Percentiles rank a stretch among this genome's conserved stretches.
phyloP scores from a whole-genome alignment of 2,113 vertebrate genomes.

The Podarcis raffonei region DNA sequence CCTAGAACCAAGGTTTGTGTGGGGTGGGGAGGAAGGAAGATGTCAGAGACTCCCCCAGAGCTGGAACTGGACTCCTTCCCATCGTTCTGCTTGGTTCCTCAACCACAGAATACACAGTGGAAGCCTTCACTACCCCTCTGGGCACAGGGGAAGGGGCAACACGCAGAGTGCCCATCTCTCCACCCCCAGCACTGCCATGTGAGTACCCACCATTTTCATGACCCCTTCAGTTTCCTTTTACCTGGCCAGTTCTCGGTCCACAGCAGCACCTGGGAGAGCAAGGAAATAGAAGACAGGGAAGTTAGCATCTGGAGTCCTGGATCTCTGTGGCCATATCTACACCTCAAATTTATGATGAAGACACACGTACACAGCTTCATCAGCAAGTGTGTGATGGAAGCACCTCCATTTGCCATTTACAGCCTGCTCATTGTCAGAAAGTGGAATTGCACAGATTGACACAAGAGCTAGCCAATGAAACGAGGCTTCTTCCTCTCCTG shows the following conservation, averaged over 20 bases:
- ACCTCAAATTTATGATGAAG: background rate
- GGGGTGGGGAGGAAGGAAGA: constrained; percentile 32
- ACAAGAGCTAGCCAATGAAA: background rate
- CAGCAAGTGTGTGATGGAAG: background rate
- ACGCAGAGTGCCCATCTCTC: background rate
- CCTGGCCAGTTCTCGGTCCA: constrained; percentile 35
- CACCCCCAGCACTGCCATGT: background rate
- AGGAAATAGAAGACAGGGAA: background rate
- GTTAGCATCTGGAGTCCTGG: background rate
- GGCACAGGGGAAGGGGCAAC: background rate
- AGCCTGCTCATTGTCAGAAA: background rate
- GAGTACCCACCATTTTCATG: background rate
- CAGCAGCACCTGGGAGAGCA: constrained; percentile 8
- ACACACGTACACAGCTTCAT: background rate
- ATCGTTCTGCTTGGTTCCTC: background rate
- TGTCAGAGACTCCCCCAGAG: constrained; percentile 4
- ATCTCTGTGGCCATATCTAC: background rate
- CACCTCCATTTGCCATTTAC: background rate
- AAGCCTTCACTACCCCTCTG: background rate
- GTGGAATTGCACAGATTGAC: background rate
- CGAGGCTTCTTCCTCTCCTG: background rate
- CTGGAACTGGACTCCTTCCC: constrained; percentile 1
- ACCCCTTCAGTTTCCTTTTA: background rate
- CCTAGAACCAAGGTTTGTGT: constrained; percentile 48
- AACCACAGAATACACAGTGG: background rate